Evolutionary conservation across 2,888 invertebrate species (phyloP).

Genomic region (Callinectes sapidus): DNA sequence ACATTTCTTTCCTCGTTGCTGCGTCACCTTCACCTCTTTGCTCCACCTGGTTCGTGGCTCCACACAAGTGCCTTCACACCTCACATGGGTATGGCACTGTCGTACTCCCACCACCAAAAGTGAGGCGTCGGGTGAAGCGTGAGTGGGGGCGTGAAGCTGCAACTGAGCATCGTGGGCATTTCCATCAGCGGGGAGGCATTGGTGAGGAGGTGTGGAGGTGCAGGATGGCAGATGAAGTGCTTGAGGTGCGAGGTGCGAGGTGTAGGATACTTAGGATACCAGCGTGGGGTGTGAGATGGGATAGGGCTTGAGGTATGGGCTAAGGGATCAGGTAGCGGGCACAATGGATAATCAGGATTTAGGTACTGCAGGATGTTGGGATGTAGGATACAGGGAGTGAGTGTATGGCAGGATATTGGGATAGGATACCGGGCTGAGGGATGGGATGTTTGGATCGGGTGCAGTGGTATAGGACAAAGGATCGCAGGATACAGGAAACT

Average conservation of each 20-base stretch:
- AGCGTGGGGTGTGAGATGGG: not conserved
- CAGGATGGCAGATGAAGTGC: not conserved
- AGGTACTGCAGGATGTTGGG: not conserved
- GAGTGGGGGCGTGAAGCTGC: not conserved
- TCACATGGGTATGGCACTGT: constrained; percentile 9
- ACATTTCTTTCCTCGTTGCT: not conserved
- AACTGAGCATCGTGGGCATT: not conserved
- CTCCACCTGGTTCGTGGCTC: constrained; percentile 18
- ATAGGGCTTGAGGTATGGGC: not conserved
- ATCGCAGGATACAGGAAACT: not conserved
- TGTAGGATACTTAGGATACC: not conserved
- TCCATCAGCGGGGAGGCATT: not conserved
- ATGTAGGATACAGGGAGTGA: not conserved
- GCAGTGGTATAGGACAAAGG: not conserved
- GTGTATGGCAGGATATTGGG: not conserved
- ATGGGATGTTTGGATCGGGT: not conserved
- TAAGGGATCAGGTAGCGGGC: not conserved
- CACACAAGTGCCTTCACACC: not conserved
- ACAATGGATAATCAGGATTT: not conserved
- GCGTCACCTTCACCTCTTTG: not conserved
- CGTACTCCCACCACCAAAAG: not conserved
- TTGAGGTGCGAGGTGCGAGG: not conserved
- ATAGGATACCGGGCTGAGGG: not conserved
- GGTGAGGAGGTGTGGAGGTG: not conserved
- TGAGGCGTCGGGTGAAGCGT: not conserved